Evolutionary conservation across 2,113 vertebrate genomes (phyloP).

Genomic region (Sitta europaea): DNA sequence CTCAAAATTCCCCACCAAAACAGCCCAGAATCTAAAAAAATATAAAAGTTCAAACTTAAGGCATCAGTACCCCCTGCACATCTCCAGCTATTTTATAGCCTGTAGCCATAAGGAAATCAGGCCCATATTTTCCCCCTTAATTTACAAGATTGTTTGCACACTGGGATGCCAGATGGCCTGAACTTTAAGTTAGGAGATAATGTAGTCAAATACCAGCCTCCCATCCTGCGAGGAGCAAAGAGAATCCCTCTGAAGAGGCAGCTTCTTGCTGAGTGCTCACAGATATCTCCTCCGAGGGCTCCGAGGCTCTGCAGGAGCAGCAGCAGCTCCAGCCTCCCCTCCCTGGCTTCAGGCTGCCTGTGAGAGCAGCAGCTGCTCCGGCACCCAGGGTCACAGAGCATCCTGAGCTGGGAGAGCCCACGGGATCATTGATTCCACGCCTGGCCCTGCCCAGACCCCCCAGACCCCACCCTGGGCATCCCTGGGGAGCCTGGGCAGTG

Average conservation of each 20-base stretch:
- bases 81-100: slow-evolving; percentile 22
- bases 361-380: background rate
- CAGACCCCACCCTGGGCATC: background rate
- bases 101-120: slow-evolving; percentile 55
- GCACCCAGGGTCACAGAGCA: background rate
- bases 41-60: no score
- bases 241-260: background rate
- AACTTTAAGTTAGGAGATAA: slow-evolving; percentile 73
- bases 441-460: background rate
- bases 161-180: slow-evolving; percentile 74
- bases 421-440: accelerated
- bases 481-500: background rate
- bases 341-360: background rate
- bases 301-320: background rate
- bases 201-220: slow-evolving; percentile 66
- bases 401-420: background rate
- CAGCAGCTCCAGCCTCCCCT: background rate
- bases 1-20: no score
- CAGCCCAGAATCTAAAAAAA: no score
- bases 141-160: slow-evolving; percentile 74
- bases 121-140: slow-evolving; percentile 67
- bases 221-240: slow-evolving; percentile 51
- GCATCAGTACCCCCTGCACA: background rate
- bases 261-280: background rate
- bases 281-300: background rate